These are phyloP conservation scores for Amblyjoppa fuscipennis DNA, from an alignment of 2,888 invertebrate species.

Conservation along the genomic window DNA sequence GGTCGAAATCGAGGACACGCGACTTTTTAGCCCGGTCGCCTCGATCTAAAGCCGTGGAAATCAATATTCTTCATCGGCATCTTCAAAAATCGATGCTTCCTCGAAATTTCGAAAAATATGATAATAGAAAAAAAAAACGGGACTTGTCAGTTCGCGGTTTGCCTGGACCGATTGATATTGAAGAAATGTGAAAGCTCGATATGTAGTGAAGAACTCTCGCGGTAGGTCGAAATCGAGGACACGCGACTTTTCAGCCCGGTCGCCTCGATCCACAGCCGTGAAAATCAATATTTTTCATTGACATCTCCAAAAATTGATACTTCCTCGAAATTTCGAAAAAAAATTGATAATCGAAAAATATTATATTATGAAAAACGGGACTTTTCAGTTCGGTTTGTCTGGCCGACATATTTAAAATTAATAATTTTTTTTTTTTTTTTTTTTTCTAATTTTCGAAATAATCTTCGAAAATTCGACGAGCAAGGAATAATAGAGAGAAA, in stretches of 20 bases:
- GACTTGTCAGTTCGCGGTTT: no score
- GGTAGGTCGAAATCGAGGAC: not conserved
- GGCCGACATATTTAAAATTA: not conserved
- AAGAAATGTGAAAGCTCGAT: no score
- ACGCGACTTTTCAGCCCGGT: not conserved
- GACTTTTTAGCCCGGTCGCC: no score
- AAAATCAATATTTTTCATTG: not conserved
- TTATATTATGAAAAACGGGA: not conserved
- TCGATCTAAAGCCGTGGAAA: no score
- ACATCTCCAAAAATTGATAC: not conserved
- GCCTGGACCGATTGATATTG: no score
- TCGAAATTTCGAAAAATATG: no score
- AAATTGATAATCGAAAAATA: not conserved
- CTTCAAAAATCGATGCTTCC: no score
- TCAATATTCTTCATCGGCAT: no score
- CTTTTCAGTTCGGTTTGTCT: not conserved
- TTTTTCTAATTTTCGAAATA: not conserved
- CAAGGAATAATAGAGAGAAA: not conserved
- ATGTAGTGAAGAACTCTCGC: no score
- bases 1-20: no score
- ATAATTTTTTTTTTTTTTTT: not conserved
- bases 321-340: not conserved
- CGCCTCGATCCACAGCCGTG: not conserved
- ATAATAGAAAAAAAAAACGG: no score
- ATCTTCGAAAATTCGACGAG: not conserved